Evolutionary conservation across 2,113 vertebrate species (phyloP), one percentile per base, ranked within the genome.

Genomic region (Ailuropoda melanoleuca): DNA sequence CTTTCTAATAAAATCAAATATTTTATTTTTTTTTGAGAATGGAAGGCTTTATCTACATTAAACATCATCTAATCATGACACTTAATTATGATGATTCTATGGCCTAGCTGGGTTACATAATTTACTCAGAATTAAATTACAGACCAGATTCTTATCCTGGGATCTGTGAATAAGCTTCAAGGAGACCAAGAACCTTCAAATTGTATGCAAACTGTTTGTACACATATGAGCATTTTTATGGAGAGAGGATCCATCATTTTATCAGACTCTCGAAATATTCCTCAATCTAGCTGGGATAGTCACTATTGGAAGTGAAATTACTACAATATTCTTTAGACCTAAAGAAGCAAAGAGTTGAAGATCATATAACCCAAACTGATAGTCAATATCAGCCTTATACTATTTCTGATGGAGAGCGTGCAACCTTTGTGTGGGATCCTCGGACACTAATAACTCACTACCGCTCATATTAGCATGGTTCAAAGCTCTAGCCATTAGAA

Each of bases 81-180:
- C n/a, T 86, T 92, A 95, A 93, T 95, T 94, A 39, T 9, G 6
- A 93, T 24, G 10, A 60, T 31, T 53, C 4, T 62, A 1, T 93
- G 26, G n/a, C 48, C 62, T 83, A n/a, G 3, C 23, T 77, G 66
- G 15, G 19, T 70, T 82, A 93, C 24, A 15, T 37, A 15, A 80
- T 84, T 83, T 78, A 87, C 7, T 88, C 37, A 95, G n/a, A 96
- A 90, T 90, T 84, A 77, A 48, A 60, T 95, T 90, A 88, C 18
- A 68, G n/a, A 82, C 4, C 9, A 60, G 21, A 75, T 82, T 85
- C 66, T 86, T 90, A 94, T 60, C 14, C 24, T 86, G 34, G 21
- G 15, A 88, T 70, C 19, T 82, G 81, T n/a, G 26, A 86, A 50
- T 50, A 97, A 95, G 10, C 17, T 93, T 90, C 21, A 60, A 80